These are phyloP conservation scores for Seira musarum DNA, from an alignment of 2,888 invertebrate genomes.

Conservation along the genomic window DNA sequence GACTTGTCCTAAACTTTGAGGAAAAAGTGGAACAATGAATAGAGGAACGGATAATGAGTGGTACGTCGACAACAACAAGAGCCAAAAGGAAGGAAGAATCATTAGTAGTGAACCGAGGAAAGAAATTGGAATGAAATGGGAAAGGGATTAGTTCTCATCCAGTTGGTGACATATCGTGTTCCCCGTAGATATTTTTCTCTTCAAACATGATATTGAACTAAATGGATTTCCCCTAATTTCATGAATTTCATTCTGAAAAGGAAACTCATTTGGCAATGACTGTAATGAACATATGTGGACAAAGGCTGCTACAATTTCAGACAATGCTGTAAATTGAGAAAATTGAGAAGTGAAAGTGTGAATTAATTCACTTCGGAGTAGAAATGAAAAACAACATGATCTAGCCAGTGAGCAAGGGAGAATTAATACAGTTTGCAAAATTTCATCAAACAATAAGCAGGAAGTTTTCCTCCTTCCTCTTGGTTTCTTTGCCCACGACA, in stretches of 20 bases:
- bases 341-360: no score
- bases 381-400: no score
- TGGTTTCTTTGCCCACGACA: no score
- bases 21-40: conserved; percentile 2
- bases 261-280: not conserved
- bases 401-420: no score
- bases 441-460: no score
- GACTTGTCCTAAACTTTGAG: not conserved
- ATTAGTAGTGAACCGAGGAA: not conserved
- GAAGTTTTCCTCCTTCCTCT: no score
- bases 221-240: conserved; percentile 11
- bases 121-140: conserved; percentile 6
- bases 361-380: no score
- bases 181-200: not conserved
- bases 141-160: conserved; percentile 1
- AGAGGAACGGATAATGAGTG: conserved; percentile 10
- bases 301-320: no score
- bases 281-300: not conserved
- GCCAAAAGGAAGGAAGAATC: conserved; percentile 5
- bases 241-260: conserved; percentile 1
- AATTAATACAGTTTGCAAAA: no score
- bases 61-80: not conserved
- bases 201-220: not conserved
- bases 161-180: conserved; percentile 1
- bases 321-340: no score